These are phyloP conservation scores for Hipposideros armiger DNA, from an alignment of 2,113 vertebrate species.

Conservation along the genomic window DNA sequence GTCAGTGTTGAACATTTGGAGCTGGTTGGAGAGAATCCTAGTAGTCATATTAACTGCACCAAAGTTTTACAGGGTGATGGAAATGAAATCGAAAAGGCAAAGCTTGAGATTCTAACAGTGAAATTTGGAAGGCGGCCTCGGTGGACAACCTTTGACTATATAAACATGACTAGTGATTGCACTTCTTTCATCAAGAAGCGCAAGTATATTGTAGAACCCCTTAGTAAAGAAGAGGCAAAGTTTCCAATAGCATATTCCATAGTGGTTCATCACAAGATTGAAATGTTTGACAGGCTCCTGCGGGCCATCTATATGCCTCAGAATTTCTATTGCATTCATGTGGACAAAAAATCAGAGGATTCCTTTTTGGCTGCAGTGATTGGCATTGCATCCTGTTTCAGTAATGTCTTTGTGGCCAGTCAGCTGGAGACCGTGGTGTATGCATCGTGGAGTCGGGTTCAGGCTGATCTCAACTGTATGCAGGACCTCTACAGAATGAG, in stretches of 20 bases:
- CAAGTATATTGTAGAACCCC: slow-evolving; percentile 91
- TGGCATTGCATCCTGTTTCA: slow-evolving; percentile 92
- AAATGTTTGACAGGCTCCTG: slow-evolving; percentile 94
- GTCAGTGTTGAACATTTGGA: slow-evolving; percentile 84
- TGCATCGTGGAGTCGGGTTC: slow-evolving; percentile 92
- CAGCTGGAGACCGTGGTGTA: slow-evolving; percentile 91
- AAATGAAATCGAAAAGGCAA: slow-evolving; percentile 88
- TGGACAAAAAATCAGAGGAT: slow-evolving; percentile 89
- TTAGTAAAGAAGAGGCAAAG: slow-evolving; percentile 91
- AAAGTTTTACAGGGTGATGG: slow-evolving; percentile 90
- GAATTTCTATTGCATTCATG: slow-evolving; percentile 92
- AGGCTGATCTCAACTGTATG: slow-evolving; percentile 97
- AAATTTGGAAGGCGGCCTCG: slow-evolving; percentile 85
- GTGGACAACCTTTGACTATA: slow-evolving; percentile 88
- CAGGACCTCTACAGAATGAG: slow-evolving; percentile 90
- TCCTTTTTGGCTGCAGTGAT: slow-evolving; percentile 88
- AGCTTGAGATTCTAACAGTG: slow-evolving; percentile 87
- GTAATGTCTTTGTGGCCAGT: slow-evolving; percentile 93
- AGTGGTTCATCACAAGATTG: slow-evolving; percentile 94
- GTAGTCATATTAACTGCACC: slow-evolving; percentile 89
- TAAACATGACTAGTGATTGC: slow-evolving; percentile 91
- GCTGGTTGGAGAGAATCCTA: slow-evolving; percentile 84
- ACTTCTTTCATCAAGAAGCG: slow-evolving; percentile 88
- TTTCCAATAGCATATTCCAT: slow-evolving; percentile 96
- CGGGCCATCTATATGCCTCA: slow-evolving; percentile 90